phyloP scores from a whole-genome alignment of 2,113 vertebrate genomes.

The Entelurus aequoreus region DNA sequence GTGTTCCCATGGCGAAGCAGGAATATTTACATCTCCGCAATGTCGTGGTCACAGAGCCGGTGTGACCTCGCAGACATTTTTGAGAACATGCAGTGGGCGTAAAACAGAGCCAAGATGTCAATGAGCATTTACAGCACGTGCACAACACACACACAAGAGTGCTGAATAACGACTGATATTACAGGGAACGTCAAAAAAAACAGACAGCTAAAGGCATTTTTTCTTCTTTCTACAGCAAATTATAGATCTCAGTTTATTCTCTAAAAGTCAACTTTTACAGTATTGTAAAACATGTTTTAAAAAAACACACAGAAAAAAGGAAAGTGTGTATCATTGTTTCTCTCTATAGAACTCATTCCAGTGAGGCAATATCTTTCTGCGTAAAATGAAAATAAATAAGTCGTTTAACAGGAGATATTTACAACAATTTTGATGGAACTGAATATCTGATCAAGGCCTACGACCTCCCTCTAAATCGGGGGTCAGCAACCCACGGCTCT shows the following conservation, averaged over 20 bases:
- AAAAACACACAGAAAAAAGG: neutral
- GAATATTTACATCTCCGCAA: conserved; percentile 70
- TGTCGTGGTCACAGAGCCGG: conserved; percentile 61
- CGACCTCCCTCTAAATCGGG: too few relatives aligned
- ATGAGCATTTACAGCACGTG: conserved; percentile 63
- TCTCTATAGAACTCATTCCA: conserved; percentile 32
- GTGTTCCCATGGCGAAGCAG: conserved; percentile 50
- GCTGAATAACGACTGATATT: conserved; percentile 2
- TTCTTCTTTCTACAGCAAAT: conserved; percentile 5
- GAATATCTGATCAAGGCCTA: neutral
- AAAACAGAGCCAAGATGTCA: conserved; percentile 40
- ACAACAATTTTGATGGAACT: conserved; percentile 29
- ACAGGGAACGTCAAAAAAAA: conserved; percentile 22
- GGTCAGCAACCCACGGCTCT: too few relatives aligned
- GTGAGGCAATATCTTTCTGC: conserved; percentile 42
- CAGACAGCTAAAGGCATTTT: conserved; percentile 8
- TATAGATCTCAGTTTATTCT: conserved; percentile 7
- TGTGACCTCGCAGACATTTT: conserved; percentile 61
- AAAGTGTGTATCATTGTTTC: neutral
- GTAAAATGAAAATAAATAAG: conserved; percentile 61
- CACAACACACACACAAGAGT: conserved; percentile 20
- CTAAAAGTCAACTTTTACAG: conserved; percentile 2
- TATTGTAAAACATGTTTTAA: neutral
- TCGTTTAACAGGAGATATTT: conserved; percentile 43
- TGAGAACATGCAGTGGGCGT: conserved; percentile 43